Evolutionary conservation across 2,113 vertebrate genomes (phyloP).

Genomic region (Pelvicachromis taeniatus): DNA sequence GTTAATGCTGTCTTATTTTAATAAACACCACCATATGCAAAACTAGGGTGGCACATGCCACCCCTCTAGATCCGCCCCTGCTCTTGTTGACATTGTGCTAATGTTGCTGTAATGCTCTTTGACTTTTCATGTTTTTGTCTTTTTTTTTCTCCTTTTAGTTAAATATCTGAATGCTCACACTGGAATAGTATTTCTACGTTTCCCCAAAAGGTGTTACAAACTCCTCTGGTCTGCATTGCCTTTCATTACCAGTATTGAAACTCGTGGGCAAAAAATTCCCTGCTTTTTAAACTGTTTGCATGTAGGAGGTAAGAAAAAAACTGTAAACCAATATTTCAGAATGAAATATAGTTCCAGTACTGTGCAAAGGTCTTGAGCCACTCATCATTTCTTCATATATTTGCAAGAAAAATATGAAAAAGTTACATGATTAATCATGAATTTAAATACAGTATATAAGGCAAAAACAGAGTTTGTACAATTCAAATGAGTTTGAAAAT

Average conservation of each 20-base stretch:
- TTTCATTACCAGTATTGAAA: constrained; percentile 82
- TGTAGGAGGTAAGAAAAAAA: constrained; percentile 80
- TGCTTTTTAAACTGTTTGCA: constrained; percentile 87
- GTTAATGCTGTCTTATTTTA: too few relatives aligned
- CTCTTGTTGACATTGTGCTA: not conserved
- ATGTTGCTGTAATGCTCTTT: not conserved
- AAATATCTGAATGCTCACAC: constrained; percentile 92
- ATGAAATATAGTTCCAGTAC: not conserved
- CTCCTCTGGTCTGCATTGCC: constrained; percentile 88
- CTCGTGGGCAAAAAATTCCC: constrained; percentile 71
- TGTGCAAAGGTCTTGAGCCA: not conserved
- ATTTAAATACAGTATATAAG: not conserved
- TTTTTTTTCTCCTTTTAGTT: constrained; percentile 64
- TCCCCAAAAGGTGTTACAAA: constrained; percentile 80
- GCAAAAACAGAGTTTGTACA: not conserved
- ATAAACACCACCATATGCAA: too few relatives aligned
- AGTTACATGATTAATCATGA: not conserved
- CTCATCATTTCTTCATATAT: not conserved
- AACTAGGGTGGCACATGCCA: too few relatives aligned
- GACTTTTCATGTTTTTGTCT: not conserved
- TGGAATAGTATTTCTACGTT: constrained; percentile 85
- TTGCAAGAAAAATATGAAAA: not conserved
- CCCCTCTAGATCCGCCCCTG: too few relatives aligned
- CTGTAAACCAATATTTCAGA: not conserved
- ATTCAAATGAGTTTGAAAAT: not conserved